Conservation (phyloP, 2,797 vertebrate genomes). For the Oryzias dopingdopingensis region DNA sequence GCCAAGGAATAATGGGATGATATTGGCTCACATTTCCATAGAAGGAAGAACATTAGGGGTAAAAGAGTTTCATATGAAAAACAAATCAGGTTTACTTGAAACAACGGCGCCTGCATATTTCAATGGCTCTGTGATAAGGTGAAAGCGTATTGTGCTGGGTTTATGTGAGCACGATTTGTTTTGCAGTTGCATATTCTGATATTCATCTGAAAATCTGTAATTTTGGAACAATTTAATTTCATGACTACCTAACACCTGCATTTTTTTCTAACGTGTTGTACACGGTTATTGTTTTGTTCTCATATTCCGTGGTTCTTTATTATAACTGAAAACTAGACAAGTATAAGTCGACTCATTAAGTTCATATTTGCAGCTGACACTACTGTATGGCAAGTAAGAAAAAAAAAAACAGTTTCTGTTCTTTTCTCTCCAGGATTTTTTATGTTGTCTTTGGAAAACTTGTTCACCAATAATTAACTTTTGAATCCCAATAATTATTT, state of each 20-base stretch:
- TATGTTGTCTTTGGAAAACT: not conserved
- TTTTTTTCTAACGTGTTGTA: constrained; percentile 9
- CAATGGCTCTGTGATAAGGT: constrained; percentile 15
- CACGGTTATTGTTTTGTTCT: constrained; percentile 20
- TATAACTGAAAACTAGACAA: constrained; percentile 14
- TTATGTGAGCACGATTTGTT: constrained; percentile 28
- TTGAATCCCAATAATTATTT: constrained; percentile 44
- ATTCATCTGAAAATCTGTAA: constrained; percentile 44
- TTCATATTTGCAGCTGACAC: constrained; percentile 16
- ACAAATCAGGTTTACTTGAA: constrained; percentile 38
- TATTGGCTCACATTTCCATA: constrained; percentile 2
- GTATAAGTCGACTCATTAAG: constrained; percentile 14
- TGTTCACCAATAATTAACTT: constrained; percentile 36
- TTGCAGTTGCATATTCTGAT: constrained; percentile 27
- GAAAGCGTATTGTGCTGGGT: constrained; percentile 30
- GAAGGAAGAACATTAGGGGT: constrained; percentile 15
- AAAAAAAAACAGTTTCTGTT: not conserved
- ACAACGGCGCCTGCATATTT: constrained; percentile 20
- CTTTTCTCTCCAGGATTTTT: constrained; percentile 12
- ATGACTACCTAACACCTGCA: constrained; percentile 18
- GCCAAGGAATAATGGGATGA: constrained; percentile 6
- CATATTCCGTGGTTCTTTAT: constrained; percentile 3
- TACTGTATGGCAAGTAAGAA: constrained; percentile 7
- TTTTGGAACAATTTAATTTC: constrained; percentile 34
- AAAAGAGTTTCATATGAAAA: constrained; percentile 28